Percentiles rank a stretch among this genome's conserved stretches.
These are phyloP conservation scores for Nasonia vitripennis DNA, from an alignment of 1,140 invertebrate genomes.

Conservation along the genomic window DNA sequence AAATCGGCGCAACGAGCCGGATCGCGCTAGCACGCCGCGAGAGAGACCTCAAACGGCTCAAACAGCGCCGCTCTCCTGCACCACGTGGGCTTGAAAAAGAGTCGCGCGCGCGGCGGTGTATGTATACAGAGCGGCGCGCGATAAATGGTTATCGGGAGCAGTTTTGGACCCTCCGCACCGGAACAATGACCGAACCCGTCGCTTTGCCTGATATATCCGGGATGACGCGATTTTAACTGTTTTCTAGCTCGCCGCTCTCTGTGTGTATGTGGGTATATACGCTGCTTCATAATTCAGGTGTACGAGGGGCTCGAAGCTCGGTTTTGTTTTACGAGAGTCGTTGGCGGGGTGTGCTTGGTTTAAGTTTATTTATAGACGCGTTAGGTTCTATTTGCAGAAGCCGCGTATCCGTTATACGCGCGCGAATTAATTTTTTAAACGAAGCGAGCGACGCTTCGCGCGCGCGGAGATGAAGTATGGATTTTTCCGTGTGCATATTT, in stretches of 20 bases:
- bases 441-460: neutral
- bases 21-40: neutral
- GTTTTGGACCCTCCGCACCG: neutral
- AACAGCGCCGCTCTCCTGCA: neutral
- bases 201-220: neutral
- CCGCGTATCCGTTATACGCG: neutral
- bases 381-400: neutral
- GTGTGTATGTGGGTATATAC: too few species aligned
- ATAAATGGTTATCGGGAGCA: conserved; percentile 32
- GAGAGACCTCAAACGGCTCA: neutral
- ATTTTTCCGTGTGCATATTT: too few species aligned
- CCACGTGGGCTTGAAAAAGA: neutral
- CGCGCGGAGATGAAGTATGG: too few species aligned
- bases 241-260: too few species aligned
- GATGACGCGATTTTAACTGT: neutral
- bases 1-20: neutral
- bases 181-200: neutral
- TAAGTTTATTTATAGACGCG: neutral
- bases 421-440: neutral
- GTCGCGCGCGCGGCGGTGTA: neutral
- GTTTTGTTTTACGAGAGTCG: neutral
- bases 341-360: neutral
- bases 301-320: neutral
- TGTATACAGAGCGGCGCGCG: neutral
- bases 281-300: neutral